Percentiles rank a stretch among this genome's conserved stretches.
Conservation (phyloP, 2,888 invertebrate genomes). For the Tenthredo notha region DNA sequence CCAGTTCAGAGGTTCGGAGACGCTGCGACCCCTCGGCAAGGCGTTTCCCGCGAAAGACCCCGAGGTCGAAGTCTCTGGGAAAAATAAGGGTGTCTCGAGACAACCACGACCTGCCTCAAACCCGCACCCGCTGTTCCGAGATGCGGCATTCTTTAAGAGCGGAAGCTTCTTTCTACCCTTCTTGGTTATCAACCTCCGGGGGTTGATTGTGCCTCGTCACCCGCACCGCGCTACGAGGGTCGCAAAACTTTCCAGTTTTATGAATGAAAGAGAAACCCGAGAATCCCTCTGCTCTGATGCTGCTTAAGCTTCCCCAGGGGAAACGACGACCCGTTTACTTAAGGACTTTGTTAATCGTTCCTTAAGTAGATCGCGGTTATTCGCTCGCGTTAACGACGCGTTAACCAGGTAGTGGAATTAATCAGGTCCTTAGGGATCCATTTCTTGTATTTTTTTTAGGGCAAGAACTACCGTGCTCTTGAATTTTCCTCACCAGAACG, state of each 20-base stretch:
- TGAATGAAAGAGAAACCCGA: constrained; percentile 58
- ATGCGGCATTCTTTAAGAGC: constrained; percentile 59
- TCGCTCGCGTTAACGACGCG: constrained; percentile 39
- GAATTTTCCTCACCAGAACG: background rate
- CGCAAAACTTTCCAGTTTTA: constrained; percentile 61
- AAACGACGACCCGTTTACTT: constrained; percentile 42
- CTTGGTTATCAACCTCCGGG: constrained; percentile 44
- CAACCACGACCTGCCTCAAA: constrained; percentile 71
- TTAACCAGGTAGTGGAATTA: constrained; percentile 29
- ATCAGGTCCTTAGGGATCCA: background rate
- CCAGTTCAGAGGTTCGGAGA: constrained; percentile 59
- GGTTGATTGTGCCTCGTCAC: constrained; percentile 33
- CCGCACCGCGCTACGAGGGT: constrained; percentile 56
- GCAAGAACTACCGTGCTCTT: background rate
- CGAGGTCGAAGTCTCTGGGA: constrained; percentile 64
- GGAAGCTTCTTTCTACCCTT: constrained; percentile 46
- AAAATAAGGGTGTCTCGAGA: constrained; percentile 72
- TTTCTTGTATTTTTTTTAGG: background rate
- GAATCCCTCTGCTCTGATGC: background rate
- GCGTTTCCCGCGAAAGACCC: constrained; percentile 55
- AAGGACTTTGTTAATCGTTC: constrained; percentile 52
- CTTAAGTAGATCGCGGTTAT: constrained; percentile 51
- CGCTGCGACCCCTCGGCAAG: constrained; percentile 51
- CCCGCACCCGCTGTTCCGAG: constrained; percentile 68
- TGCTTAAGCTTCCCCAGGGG: constrained; percentile 12